Conservation (phyloP, 1,140 invertebrate genomes). For the Triops cancriformis region DNA sequence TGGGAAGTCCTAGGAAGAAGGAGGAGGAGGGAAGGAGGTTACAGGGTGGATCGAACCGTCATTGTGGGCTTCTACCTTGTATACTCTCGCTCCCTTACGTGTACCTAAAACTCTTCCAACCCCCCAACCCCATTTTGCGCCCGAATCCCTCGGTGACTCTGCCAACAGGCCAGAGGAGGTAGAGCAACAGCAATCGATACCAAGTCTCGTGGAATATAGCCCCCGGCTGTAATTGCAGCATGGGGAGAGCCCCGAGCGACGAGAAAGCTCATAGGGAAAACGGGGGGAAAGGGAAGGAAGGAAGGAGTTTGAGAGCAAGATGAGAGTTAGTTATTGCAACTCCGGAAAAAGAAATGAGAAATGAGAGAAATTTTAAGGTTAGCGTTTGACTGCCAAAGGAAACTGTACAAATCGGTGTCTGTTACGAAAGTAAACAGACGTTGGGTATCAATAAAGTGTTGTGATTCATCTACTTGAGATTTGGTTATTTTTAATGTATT, state of each 20-base stretch:
- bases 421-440: no score
- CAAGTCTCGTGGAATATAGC: background rate
- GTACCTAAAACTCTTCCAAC: background rate
- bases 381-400: no score
- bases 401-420: no score
- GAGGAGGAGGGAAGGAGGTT: background rate
- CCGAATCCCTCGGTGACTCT: background rate
- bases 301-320: background rate
- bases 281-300: background rate
- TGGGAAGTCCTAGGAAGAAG: background rate
- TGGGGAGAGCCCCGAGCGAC: background rate
- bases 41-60: background rate
- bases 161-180: constrained; percentile 7
- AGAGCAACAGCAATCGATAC: constrained; percentile 9
- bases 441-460: no score
- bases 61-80: constrained; percentile 1
- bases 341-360: background rate
- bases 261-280: background rate
- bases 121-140: background rate
- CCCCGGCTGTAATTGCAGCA: background rate
- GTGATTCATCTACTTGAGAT: no score
- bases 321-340: background rate
- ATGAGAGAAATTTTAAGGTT: background rate
- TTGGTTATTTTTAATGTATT: no score
- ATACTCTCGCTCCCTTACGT: background rate